These are phyloP conservation scores for Spinus pinus DNA, from an alignment of 2,797 vertebrate species.

Conservation along the genomic window DNA sequence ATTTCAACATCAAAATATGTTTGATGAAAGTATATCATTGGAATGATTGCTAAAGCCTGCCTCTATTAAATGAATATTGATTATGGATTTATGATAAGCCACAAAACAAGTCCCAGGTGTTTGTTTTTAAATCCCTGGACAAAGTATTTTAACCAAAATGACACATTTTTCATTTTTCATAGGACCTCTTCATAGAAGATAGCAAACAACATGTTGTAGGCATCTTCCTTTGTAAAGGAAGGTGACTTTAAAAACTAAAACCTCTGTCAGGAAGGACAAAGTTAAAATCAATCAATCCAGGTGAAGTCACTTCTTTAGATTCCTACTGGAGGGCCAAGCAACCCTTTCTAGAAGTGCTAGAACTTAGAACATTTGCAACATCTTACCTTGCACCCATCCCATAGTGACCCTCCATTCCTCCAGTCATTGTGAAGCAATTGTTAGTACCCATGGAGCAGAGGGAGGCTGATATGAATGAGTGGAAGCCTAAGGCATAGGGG, in stretches of 20 bases:
- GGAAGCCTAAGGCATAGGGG: not conserved
- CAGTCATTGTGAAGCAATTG: not conserved
- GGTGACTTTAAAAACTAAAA: not conserved
- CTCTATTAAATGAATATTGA: not conserved
- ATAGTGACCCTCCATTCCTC: not conserved
- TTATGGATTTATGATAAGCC: not conserved
- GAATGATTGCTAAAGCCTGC: not conserved
- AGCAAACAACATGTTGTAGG: not conserved
- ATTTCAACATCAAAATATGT: not conserved
- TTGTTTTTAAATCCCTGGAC: not conserved
- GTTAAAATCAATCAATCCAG: not conserved
- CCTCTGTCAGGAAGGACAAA: not conserved
- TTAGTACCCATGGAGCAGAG: not conserved
- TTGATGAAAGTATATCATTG: not conserved
- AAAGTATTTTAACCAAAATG: not conserved
- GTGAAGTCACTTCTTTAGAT: not conserved
- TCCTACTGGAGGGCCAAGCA: not conserved
- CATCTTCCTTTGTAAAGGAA: not conserved
- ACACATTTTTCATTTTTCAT: accelerated
- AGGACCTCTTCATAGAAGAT: not conserved
- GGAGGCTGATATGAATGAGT: not conserved
- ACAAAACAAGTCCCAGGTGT: not conserved
- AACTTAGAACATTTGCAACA: not conserved
- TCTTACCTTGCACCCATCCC: not conserved
- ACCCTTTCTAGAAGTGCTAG: not conserved